Evolutionary conservation across 2,797 vertebrate species (phyloP).

Genomic region (Lepidocolaptes lacrymiger): DNA sequence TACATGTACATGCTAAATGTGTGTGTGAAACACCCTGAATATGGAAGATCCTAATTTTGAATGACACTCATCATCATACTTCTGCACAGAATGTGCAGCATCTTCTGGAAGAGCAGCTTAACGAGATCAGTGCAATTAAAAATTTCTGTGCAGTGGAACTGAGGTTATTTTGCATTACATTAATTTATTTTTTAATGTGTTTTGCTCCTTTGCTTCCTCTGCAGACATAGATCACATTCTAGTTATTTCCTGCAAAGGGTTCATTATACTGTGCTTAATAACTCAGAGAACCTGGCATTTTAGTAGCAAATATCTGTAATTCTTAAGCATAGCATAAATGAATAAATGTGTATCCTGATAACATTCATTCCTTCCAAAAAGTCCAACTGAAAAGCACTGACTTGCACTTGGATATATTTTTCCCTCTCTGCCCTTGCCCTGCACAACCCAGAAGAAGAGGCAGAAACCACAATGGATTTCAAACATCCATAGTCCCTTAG

Average conservation of each 20-base stretch:
- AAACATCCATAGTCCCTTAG: background rate
- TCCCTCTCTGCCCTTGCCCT: background rate
- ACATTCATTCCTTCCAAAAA: background rate
- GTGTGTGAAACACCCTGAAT: background rate
- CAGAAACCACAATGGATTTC: background rate
- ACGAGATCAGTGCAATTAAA: constrained; percentile 49
- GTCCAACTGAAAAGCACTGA: background rate
- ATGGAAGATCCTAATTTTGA: background rate
- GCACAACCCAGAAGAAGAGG: background rate
- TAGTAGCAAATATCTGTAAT: constrained; percentile 32
- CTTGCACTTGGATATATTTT: background rate
- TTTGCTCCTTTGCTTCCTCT: constrained; percentile 55
- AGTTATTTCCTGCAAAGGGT: constrained; percentile 58
- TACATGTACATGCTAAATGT: background rate
- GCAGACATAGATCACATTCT: constrained; percentile 61
- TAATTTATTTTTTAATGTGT: constrained; percentile 59
- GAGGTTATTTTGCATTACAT: constrained; percentile 50
- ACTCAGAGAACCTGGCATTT: constrained; percentile 50
- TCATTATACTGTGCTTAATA: constrained; percentile 61
- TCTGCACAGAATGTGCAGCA: background rate
- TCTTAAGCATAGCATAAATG: constrained; percentile 5
- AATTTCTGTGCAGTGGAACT: constrained; percentile 43
- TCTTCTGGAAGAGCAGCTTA: constrained; percentile 28
- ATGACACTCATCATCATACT: background rate
- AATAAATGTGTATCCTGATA: background rate